These are phyloP conservation scores for Hyposmocoma kahamanoa DNA, from an alignment of 1,140 invertebrate species.

Conservation along the genomic window DNA sequence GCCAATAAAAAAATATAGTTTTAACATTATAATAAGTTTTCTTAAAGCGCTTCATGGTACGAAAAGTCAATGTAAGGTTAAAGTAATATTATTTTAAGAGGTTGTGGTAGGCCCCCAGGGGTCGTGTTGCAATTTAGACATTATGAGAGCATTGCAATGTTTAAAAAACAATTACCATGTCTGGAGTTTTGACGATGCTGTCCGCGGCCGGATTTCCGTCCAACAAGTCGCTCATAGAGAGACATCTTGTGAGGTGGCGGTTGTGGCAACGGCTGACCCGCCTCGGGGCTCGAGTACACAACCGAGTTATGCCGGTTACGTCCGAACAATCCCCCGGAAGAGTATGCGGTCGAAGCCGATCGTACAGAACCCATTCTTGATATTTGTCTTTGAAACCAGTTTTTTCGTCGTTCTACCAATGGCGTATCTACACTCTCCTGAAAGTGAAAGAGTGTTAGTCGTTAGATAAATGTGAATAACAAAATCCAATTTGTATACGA, in stretches of 20 bases:
- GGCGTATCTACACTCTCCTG: conserved; percentile 92
- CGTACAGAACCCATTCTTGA: conserved; percentile 87
- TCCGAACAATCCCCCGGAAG: conserved; percentile 84
- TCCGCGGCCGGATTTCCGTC: conserved; percentile 83
- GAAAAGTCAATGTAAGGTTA: too few relatives aligned
- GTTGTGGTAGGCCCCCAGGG: too few relatives aligned
- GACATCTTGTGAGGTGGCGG: conserved; percentile 79
- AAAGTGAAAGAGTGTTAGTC: conserved; percentile 15
- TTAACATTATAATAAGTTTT: too few relatives aligned
- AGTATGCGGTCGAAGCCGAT: conserved; percentile 88
- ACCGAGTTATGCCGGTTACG: conserved; percentile 80
- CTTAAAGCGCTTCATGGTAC: too few relatives aligned
- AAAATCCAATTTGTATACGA: not conserved
- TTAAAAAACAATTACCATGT: conserved; percentile 73
- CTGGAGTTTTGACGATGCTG: conserved; percentile 77
- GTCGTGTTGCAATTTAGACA: too few relatives aligned
- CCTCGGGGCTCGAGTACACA: conserved; percentile 87
- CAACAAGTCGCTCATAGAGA: conserved; percentile 85
- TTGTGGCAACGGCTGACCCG: conserved; percentile 71
- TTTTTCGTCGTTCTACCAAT: conserved; percentile 86
- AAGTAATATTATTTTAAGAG: too few relatives aligned
- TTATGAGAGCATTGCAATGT: too few relatives aligned
- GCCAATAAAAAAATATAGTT: too few relatives aligned
- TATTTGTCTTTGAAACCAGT: conserved; percentile 89
- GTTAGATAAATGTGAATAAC: too few relatives aligned